Evolutionary conservation across 2,888 invertebrate species (phyloP).

Genomic region (Metalampra italica): DNA sequence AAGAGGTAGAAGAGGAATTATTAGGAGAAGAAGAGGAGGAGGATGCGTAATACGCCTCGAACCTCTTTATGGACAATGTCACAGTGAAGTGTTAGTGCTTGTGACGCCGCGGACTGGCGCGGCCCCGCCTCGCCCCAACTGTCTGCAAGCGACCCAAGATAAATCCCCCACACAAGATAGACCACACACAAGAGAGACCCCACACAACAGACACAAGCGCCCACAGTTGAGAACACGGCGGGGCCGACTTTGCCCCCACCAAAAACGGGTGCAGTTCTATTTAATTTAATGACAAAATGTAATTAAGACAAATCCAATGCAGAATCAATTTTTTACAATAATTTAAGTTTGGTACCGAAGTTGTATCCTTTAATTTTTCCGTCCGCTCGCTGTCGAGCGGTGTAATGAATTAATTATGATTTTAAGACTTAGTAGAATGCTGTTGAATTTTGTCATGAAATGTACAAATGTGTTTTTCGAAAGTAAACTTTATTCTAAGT

Average conservation of each 20-base stretch:
- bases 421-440: constrained; percentile 73
- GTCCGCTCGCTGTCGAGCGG: constrained; percentile 46
- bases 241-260: constrained; percentile 72
- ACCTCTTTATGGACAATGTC: constrained; percentile 75
- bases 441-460: constrained; percentile 77
- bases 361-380: constrained; percentile 61
- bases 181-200: constrained; percentile 25
- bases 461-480: constrained; percentile 77
- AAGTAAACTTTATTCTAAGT: constrained; percentile 75
- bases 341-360: constrained; percentile 70
- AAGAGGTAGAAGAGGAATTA: constrained; percentile 73
- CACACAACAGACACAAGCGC: constrained; percentile 21
- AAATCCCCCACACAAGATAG: constrained; percentile 51
- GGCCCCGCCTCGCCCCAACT: constrained; percentile 53
- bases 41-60: constrained; percentile 75
- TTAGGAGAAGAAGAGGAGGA: constrained; percentile 74
- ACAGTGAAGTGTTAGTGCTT: constrained; percentile 77
- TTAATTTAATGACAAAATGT: constrained; percentile 75
- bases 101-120: constrained; percentile 73
- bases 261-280: constrained; percentile 74
- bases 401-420: constrained; percentile 26
- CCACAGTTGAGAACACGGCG: constrained; percentile 70
- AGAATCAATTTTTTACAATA: constrained; percentile 66
- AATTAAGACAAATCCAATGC: constrained; percentile 72
- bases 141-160: too few relatives aligned